Base-by-base conservation (phyloP, 2,888 invertebrate species). In the Morpho helenor region DNA sequence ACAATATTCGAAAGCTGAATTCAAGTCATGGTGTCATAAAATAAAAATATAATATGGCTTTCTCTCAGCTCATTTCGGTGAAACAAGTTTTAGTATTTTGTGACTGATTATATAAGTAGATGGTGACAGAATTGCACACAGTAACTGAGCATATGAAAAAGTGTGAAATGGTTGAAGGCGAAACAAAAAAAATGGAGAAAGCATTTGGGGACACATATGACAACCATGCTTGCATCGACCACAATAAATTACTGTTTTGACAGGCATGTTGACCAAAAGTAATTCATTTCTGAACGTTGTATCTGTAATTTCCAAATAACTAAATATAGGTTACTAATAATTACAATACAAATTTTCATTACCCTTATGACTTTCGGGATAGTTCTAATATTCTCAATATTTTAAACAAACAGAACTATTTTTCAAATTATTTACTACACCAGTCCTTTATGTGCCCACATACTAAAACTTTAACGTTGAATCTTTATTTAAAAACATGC, bases 91-190 rank as follows among this genome's bases (percentile, higher is more conserved):
- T 70, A 69, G 70, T 73, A 73, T 79, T 76, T 71, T 66, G 73
- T 75, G 66, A 72, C 68, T 66, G 76, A 76, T 87, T 87, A 78
- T 77, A 79, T 75, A 89, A 87, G 72, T 74, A 66, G 71, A 66
- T 71, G 81, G 80, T 80, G 80, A 83, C 82, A 82, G 80, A 83
- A 79, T 77, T 79, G 75, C 75, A 77, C 70, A 67, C 67, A 69
- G 67, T 67, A 69, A 69, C 70, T 69, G 67, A 68, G 59, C 69
- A 75, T 72, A 76, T 77, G 77, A 81, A 81, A 79, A 76, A 76
- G 74, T 79, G 31, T 46, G 57, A 54, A 48, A 78, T 70, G 71
- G 72, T 72, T 76, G 71, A 72, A 68, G 67, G 68, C 67, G 76
- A 73, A 74, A 77, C 68, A 69, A 61, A 72, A 77, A 74, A 72